Base-by-base conservation (phyloP, 2,113 vertebrate species). In the Australoheros scitulus region DNA sequence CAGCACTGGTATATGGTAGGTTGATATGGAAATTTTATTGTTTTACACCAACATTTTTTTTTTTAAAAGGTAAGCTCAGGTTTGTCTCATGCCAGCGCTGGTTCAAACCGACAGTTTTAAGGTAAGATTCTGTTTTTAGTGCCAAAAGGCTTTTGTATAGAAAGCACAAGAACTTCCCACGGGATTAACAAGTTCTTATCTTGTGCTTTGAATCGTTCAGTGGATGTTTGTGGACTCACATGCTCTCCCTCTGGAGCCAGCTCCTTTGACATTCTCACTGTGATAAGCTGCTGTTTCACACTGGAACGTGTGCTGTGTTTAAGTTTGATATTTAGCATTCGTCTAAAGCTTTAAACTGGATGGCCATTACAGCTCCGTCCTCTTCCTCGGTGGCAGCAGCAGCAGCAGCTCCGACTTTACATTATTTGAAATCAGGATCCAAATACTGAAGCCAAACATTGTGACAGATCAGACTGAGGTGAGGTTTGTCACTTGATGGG, bases 401-500 rank as follows among this genome's bases (percentile, higher is more conserved):
- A 34, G 34, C 34, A 34, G 34, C 34, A 34, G 34, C 34, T 34
- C 72, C n/a, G 24, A 26, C 29, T 60, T 50, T 18, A 61, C 47
- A 7, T 58, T 29, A 61, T 6, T 8, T 72, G 11, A 64, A 50
- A 13, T 24, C 47, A 70, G 65, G 65, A 43, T 17, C 43, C 41
- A 70, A 9, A 38, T 59, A 24, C 60, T 36, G 60, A 65, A 60
- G 52, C 64, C 18, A 6, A 10, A 60, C 4, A 43, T 20, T 60
- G 24, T 26, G 26, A 70, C 22, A 11, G 43, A 43, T 59, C 75
- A 41, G 74, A 43, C 34, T 38, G 89, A 93, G 95, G 96, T 87
- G 92, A 86, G 34, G 94, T 3, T 47, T 10, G 24, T 41, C 52
- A 43, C 92, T 91, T 91, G 95, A 95, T 93, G 93, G 95, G 96